Evolutionary conservation across 2,797 vertebrate species (phyloP), one percentile per base, ranked within the genome.

Genomic region (Syncerus caffer): DNA sequence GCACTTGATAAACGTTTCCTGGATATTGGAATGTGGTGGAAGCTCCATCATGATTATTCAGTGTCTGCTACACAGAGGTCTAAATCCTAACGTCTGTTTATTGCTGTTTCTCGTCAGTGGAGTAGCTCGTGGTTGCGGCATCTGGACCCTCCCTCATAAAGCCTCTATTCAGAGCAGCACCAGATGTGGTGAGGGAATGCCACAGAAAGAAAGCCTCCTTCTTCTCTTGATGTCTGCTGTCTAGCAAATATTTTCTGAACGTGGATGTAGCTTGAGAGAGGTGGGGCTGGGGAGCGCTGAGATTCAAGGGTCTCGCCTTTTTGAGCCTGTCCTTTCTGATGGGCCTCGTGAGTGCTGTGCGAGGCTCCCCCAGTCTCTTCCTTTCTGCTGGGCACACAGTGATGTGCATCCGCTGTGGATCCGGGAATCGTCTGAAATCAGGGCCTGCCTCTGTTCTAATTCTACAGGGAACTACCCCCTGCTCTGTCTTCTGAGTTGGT

Each of bases 111-210:
- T 92, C 98, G 98, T 96, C 95, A 21, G 93, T 94, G 58, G 97
- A 76, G 60, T 4, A 97, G 97, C 98, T 95, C 6, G 1, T 50
- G 96, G 97, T 96, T 85, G 96, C 92, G 84, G 96, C 90, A 57
- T 94, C 19, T 92, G 13, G 51, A 88, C 91, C 95, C 79, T 91
- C 58, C 67, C 78, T 95, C 96, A 98, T 98, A 97, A 99, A 98
- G 98, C 96, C 82, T 97, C 98, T 96, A 97, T 98, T 98, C 98
- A 99, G 98, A 96, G 85, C 94, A 0, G 11, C 79, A 55, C 93
- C 7, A 79, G 3, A 89, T 94, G 94, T 29, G 88, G 94, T 0
- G 12, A 96, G 95, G 45, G 47, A 4, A 11, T 14, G 0, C 89
- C 50, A 55, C 90, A 94, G 97, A 96, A 85, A 96, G 96, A 98